These are phyloP conservation scores for Bibio marci DNA, from an alignment of 2,888 invertebrate genomes.

Conservation along the genomic window DNA sequence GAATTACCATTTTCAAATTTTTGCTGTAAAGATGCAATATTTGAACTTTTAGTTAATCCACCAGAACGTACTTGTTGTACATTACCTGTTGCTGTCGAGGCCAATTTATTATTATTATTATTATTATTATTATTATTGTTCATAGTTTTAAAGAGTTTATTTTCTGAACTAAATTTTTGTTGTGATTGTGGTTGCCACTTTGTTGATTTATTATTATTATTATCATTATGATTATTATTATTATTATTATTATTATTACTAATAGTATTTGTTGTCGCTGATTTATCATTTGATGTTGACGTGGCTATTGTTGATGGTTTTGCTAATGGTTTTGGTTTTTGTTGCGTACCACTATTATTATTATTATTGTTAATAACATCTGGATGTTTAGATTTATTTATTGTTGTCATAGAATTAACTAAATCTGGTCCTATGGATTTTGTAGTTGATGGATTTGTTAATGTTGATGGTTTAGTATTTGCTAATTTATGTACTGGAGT, in stretches of 20 bases:
- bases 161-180: conserved; percentile 1
- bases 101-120: conserved; percentile 6
- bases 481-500: neutral
- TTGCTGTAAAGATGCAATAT: conserved; percentile 60
- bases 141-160: conserved; percentile 12
- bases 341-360: neutral
- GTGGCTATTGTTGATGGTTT: conserved; percentile 16
- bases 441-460: neutral
- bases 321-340: conserved; percentile 14
- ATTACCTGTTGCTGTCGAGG: conserved; percentile 25
- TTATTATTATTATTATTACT: conserved; percentile 1
- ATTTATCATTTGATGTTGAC: neutral
- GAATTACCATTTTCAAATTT: conserved; percentile 61
- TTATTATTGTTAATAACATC: conserved; percentile 2
- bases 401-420: conserved; percentile 3
- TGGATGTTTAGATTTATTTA: conserved; percentile 2
- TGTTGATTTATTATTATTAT: too few species aligned
- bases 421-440: conserved; percentile 1
- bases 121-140: conserved; percentile 7
- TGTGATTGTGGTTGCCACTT: neutral
- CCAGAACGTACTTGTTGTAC: conserved; percentile 31
- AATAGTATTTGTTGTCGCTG: neutral
- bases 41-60: conserved; percentile 46
- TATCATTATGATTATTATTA: too few species aligned
- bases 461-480: neutral